Conservation (phyloP, 1,140 invertebrate genomes). For the Frieseomelitta varia region DNA sequence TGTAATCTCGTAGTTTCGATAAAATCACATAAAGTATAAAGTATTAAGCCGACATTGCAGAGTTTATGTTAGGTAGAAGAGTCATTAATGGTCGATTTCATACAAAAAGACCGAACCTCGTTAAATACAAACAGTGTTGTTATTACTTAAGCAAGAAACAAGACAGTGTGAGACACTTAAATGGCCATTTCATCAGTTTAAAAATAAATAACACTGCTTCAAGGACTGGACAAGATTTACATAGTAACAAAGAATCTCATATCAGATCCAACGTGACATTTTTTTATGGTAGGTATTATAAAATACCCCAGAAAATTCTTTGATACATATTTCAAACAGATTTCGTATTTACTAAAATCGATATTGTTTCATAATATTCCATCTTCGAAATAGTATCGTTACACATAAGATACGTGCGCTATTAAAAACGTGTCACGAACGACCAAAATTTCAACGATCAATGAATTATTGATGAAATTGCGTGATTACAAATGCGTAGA, state of each 20-base stretch:
- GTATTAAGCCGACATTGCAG: neutral
- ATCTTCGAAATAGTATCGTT: neutral
- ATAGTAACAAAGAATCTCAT: conserved; percentile 19
- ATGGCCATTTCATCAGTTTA: neutral
- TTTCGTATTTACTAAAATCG: too few species aligned
- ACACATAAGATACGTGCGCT: too few species aligned
- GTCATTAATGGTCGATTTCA: neutral
- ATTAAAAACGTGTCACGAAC: too few species aligned
- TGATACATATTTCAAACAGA: too few species aligned
- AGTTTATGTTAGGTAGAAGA: neutral
- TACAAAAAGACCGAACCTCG: neutral
- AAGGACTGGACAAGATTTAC: neutral
- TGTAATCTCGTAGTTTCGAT: neutral
- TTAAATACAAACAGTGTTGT: neutral
- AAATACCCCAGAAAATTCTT: too few species aligned
- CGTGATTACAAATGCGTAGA: neutral
- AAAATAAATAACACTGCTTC: conserved; percentile 2
- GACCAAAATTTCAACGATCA: neutral
- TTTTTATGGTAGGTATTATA: neutral
- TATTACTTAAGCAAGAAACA: conserved; percentile 1
- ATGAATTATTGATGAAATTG: neutral
- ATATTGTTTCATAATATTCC: neutral
- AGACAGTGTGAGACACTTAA: neutral
- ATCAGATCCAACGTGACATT: neutral
- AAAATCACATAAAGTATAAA: neutral